phyloP scores from a whole-genome alignment of 1,140 invertebrate species.

The Aphis craccivora region DNA sequence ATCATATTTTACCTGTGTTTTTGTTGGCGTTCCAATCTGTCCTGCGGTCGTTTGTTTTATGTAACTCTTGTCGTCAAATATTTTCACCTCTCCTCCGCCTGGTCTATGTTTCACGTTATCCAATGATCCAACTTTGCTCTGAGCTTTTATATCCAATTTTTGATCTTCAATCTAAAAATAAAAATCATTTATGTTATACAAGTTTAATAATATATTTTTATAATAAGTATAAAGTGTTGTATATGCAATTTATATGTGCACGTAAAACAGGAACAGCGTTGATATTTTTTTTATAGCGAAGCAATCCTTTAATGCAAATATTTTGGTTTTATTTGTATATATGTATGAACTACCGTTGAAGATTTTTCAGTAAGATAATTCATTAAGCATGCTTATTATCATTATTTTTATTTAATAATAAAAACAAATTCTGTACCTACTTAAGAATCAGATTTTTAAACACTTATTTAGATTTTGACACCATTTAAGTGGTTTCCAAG shows the following conservation, averaged over 20 bases:
- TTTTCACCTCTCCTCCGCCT: slow-evolving; percentile 91
- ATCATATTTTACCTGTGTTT: slow-evolving; percentile 54
- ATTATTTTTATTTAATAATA: too few relatives aligned
- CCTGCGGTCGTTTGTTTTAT: slow-evolving; percentile 75
- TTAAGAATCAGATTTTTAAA: too few relatives aligned
- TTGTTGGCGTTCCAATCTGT: slow-evolving; percentile 42
- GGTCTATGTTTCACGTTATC: slow-evolving; percentile 94
- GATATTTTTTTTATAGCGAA: neutral
- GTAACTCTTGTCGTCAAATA: slow-evolving; percentile 94
- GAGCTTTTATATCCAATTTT: slow-evolving; percentile 84
- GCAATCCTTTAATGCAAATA: neutral
- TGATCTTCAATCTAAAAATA: slow-evolving; percentile 82
- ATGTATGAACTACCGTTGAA: neutral
- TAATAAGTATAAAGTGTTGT: neutral
- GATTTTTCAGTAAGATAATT: neutral
- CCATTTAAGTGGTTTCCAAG: too few relatives aligned
- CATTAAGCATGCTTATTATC: neutral
- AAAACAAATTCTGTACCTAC: too few relatives aligned
- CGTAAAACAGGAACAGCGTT: neutral
- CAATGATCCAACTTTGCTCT: slow-evolving; percentile 88
- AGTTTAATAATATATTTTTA: neutral
- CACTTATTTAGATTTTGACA: too few relatives aligned
- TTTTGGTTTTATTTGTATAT: neutral
- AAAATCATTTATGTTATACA: slow-evolving; percentile 58
- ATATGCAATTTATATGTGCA: neutral